Conservation (phyloP, 2,797 vertebrate genomes). For the Tiaroga cobitis region DNA sequence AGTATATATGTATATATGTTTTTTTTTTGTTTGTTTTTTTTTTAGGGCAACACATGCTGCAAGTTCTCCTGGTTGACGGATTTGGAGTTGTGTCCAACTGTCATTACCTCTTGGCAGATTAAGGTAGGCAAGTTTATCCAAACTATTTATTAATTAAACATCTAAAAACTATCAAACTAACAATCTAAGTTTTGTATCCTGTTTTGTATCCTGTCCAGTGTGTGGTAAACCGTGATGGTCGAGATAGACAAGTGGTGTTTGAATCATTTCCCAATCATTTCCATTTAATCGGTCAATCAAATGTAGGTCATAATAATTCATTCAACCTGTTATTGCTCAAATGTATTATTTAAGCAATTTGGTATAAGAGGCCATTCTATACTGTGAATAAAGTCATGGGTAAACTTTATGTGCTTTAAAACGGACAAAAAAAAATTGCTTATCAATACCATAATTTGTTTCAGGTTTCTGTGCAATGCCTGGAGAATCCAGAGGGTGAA, state of each 20-base stretch:
- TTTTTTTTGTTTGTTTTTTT: too few species aligned
- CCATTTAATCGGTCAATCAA: not conserved
- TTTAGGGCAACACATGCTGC: not conserved
- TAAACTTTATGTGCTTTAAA: not conserved
- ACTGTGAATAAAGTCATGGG: not conserved
- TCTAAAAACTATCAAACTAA: not conserved
- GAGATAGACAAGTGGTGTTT: not conserved
- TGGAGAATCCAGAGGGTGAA: constrained; percentile 8
- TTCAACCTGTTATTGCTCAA: not conserved
- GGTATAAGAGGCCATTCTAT: not conserved
- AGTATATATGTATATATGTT: too few species aligned
- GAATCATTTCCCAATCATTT: not conserved
- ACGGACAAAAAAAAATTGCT: not conserved
- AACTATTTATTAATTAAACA: not conserved
- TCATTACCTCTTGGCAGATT: too few species aligned
- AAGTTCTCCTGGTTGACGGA: not conserved
- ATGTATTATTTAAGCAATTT: not conserved
- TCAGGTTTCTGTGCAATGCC: not conserved
- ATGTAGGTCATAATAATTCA: not conserved
- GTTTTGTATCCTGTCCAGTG: constrained; percentile 21
- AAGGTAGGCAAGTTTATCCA: not conserved
- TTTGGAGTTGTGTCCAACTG: not conserved
- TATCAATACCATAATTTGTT: not conserved
- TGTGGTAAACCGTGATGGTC: not conserved
- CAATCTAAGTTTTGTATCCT: not conserved